Conservation (phyloP, 2,113 vertebrate genomes). For the Chitala chitala region DNA sequence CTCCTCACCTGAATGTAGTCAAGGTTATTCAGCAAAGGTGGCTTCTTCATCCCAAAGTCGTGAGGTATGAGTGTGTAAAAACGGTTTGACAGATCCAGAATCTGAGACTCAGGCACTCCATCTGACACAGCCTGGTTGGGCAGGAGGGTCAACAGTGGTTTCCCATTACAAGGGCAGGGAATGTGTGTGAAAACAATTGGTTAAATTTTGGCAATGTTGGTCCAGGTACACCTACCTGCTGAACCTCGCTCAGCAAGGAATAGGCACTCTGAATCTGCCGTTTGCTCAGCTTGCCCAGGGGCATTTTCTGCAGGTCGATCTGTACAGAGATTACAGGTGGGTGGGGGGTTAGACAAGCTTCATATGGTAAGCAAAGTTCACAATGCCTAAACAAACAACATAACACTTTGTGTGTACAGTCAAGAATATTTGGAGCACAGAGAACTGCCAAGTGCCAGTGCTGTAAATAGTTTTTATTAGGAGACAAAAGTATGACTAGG, state of each 20-base stretch:
- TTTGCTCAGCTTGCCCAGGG: constrained; percentile 92
- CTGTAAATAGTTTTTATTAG: too few relatives aligned
- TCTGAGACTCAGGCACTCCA: constrained; percentile 69
- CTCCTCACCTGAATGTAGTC: constrained; percentile 84
- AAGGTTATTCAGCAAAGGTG: constrained; percentile 79
- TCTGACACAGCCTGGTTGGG: constrained; percentile 75
- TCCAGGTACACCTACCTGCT: constrained; percentile 82
- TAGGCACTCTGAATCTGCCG: constrained; percentile 96
- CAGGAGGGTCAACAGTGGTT: not conserved
- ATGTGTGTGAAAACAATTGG: not conserved
- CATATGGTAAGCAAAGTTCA: not conserved
- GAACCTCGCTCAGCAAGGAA: constrained; percentile 88
- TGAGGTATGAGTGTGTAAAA: constrained; percentile 98
- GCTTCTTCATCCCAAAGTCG: constrained; percentile 98
- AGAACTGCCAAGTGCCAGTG: too few relatives aligned
- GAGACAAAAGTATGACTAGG: too few relatives aligned
- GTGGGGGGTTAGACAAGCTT: not conserved
- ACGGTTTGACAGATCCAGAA: constrained; percentile 93
- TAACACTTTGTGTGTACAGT: too few relatives aligned
- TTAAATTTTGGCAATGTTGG: too few relatives aligned
- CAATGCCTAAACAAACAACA: not conserved
- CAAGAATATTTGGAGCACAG: too few relatives aligned
- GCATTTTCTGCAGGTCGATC: constrained; percentile 99
- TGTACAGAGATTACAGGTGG: constrained; percentile 44
- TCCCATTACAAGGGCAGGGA: not conserved